These are phyloP conservation scores for Mormyrops attenuatus DNA, from an alignment of 2,797 vertebrate species.

Conservation along the genomic window DNA sequence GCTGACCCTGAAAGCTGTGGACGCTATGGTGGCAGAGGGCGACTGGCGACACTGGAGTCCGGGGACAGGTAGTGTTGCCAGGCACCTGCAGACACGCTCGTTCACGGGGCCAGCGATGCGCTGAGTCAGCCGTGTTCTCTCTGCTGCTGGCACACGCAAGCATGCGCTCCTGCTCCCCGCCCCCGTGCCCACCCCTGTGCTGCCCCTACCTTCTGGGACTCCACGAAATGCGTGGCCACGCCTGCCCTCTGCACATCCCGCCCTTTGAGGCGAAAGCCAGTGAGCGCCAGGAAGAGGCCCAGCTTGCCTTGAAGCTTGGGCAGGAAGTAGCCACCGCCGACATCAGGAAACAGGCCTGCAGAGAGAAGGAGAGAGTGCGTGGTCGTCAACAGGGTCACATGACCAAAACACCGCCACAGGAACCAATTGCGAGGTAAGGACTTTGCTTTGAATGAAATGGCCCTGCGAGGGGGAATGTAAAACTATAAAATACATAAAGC, in stretches of 20 bases:
- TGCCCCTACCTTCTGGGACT: constrained; percentile 72
- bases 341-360: constrained; percentile 90
- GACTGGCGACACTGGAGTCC: background rate
- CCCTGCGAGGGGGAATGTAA: background rate
- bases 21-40: background rate
- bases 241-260: constrained; percentile 82
- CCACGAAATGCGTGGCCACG: constrained; percentile 88
- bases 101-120: background rate
- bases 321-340: constrained; percentile 92
- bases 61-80: background rate
- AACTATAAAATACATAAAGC: background rate
- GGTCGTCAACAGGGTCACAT: constrained; percentile 5
- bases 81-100: constrained; percentile 6
- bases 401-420: background rate
- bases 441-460: background rate
- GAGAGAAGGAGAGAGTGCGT: constrained; percentile 32
- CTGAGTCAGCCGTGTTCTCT: background rate
- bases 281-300: constrained; percentile 81
- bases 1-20: background rate
- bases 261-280: constrained; percentile 85
- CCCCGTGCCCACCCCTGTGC: background rate
- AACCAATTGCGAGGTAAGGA: background rate
- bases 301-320: constrained; percentile 81
- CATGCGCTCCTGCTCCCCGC: background rate
- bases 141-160: constrained; percentile 11